Base-by-base conservation (phyloP, 2,113 vertebrate genomes). In the Hippoglossus stenolepis region DNA sequence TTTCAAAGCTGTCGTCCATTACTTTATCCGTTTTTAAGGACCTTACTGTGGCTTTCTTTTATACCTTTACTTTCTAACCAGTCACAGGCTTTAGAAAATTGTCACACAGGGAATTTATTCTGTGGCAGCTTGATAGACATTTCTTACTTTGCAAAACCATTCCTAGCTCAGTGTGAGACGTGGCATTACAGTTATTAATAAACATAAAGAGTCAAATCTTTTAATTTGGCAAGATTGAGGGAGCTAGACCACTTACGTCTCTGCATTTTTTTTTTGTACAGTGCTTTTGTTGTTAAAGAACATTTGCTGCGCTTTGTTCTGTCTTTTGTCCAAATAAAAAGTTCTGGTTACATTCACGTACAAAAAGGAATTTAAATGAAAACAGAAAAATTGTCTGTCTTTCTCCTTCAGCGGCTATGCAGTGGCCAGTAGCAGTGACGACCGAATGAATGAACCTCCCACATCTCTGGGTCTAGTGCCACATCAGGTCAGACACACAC, bases 371-470 rank as follows among this genome's bases (percentile, higher is more conserved):
- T 43, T 12, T 0, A 58, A 43, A 45, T 0, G 3, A 10, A 26
- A 65, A 26, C 13, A 47, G 1, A 65, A n/a, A 15, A 51, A 17
- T 51, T 18, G 2, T 21, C 2, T 54, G 2, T 21, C 2, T 54
- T 24, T 76, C 68, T 75, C 17, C 17, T 56, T 23, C 92, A 99
- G 98, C 65, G 98, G 98, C 79, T 98, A 99, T 2, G 97, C 98
- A 54, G 93, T 99, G 67, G 98, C 98, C 83, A 99, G 97, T 91
- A 98, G 97, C 93, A 99, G 97, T 71, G 97, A 99, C 11, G 98
- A 99, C 86, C 94, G 98, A 83, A 98, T 99, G 97, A 99, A 98
- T 23, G 98, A 99, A 75, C 98, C 98, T 5, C 98, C 98, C 17
- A 99, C 98, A 13, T 97, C 97, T 4, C 95, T 99, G 31, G 98